Base-by-base conservation (phyloP, 2,888 invertebrate genomes). In the Brachypalpus laphriformis region DNA sequence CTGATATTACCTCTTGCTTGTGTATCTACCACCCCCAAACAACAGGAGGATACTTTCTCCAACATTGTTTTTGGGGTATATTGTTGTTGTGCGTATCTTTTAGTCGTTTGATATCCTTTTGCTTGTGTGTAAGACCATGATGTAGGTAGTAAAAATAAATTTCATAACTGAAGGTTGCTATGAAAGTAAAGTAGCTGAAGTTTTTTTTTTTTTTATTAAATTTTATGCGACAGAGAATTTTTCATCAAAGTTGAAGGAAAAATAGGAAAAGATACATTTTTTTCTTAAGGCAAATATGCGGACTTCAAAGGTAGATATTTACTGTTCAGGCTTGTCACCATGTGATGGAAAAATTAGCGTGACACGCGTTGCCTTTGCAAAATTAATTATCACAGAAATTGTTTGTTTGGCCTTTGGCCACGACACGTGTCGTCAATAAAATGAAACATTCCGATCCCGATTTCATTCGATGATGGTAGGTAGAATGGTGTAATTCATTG, bases 1-100 rank as follows among this genome's bases (percentile, higher is more conserved):
- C 81, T 81, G 71, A 81, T 81, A 85, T 85, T 85, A 81, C 85
- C 31, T 81, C 66, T 47, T 65, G 54, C 57, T 71, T 65, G 49
- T 25, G 5, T 9, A 22, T 25, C 25, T 5, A 18, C 2, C 34
- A n/a, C 5, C 49, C 34, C 49, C 6, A 3, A 11, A 14, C 16
- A 31, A 37, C 49, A 47, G 31, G 45, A 34, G 49, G 11, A 57
- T 40, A n/a, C 25, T 49, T 47, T 28, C 34, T 22, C 14, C 34
- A 9, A 14, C 65, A 37, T 31, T 45, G 20, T 51, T 37, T 31
- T 34, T 3, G 18, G 7, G 16, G 9, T 8, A n/a, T 71, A 11
- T 31, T 49, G n/a, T 9, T 71, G 37, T 25, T 71, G 20, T 20
- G 59, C n/a, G 51, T 68, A 70, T 68, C 66, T 56, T 75, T 68